phyloP scores from a whole-genome alignment of 1,140 invertebrate genomes.

The Chlorops oryzae region DNA sequence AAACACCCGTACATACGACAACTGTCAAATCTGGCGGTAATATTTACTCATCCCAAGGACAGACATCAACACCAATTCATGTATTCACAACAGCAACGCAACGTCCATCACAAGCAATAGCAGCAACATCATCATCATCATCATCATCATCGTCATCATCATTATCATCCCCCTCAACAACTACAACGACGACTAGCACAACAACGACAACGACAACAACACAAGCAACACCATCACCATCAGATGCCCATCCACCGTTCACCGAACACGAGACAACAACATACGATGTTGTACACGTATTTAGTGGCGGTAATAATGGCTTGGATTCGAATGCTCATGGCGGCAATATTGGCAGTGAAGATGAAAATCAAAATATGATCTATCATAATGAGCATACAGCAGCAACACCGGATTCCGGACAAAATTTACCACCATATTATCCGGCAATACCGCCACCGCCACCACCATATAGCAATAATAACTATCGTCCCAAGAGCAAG shows the following conservation, averaged over 20 bases:
- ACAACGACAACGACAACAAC: constrained; percentile 34
- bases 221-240: constrained; percentile 26
- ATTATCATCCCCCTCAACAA: too few relatives aligned
- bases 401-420: constrained; percentile 27
- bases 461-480: constrained; percentile 43
- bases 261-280: constrained; percentile 38
- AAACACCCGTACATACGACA: too few relatives aligned
- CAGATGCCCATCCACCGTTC: constrained; percentile 31
- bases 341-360: constrained; percentile 12
- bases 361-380: constrained; percentile 12
- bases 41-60: constrained; percentile 6
- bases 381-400: constrained; percentile 30
- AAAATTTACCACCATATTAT: constrained; percentile 30
- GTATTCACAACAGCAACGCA: constrained; percentile 13
- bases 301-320: constrained; percentile 6
- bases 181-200: constrained; percentile 14
- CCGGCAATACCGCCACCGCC: constrained; percentile 43
- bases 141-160: constrained; percentile 8
- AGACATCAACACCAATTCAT: constrained; percentile 9
- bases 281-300: constrained; percentile 25
- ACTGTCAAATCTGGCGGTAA: constrained; percentile 4
- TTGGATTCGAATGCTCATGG: constrained; percentile 17
- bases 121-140: too few relatives aligned
- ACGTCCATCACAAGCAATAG: constrained; percentile 18
- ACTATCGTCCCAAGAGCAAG: constrained; percentile 45